Percentiles rank a stretch among this genome's conserved stretches.
phyloP scores from a whole-genome alignment of 2,797 vertebrate species.

The Poecile montanus region DNA sequence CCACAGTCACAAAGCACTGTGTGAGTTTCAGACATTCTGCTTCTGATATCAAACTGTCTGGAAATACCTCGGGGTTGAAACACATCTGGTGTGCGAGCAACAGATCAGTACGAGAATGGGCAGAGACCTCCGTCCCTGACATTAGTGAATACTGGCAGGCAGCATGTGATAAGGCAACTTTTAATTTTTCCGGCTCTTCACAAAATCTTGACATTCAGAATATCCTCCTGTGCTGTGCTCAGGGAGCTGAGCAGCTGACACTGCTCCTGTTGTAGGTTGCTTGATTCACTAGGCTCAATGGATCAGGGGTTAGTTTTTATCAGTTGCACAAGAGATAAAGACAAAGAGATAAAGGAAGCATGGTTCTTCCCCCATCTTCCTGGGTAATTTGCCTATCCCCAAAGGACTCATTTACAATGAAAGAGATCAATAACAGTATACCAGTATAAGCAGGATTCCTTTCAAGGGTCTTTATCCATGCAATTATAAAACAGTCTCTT shows the following conservation, averaged over 20 bases:
- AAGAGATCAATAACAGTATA: conserved; percentile 21
- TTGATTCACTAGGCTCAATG: background rate
- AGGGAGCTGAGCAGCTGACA: background rate
- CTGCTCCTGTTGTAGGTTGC: background rate
- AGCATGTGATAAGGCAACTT: background rate
- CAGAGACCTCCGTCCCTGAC: background rate
- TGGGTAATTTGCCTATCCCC: conserved; percentile 26
- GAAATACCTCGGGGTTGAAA: background rate
- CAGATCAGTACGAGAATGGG: background rate
- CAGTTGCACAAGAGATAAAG: conserved; percentile 39
- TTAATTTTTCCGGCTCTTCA: background rate
- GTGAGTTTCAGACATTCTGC: background rate
- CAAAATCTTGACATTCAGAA: background rate
- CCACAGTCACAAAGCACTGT: background rate
- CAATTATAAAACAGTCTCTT: conserved; percentile 27
- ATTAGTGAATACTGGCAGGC: background rate
- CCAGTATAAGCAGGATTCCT: background rate
- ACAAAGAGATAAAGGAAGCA: background rate
- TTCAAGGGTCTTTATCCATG: background rate
- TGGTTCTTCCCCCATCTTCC: background rate
- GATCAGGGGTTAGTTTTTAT: conserved; percentile 34
- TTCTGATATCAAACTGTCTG: background rate
- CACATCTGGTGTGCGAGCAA: background rate
- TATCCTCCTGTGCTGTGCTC: background rate
- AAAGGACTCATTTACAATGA: background rate